Base-by-base conservation (phyloP, 2,888 invertebrate species). In the Dryobota labecula region DNA sequence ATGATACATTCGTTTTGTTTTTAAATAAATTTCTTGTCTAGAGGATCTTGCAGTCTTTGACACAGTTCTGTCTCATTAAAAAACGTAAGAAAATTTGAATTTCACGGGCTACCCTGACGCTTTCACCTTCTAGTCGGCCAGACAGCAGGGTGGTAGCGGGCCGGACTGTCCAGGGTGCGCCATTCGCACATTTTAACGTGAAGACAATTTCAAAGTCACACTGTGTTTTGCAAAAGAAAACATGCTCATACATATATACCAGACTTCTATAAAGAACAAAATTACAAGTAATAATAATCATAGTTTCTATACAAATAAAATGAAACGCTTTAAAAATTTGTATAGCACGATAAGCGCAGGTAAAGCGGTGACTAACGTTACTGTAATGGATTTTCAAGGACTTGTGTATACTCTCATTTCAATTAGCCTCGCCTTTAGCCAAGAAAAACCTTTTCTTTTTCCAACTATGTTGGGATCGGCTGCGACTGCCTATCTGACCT, bases 261-360 rank as follows among this genome's bases (percentile, higher is more conserved):
- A 13, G 27, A 18, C n/a, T 70, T 60, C 13, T 36, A 27, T 45
- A 47, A n/a, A 41, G 18, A 74, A 49, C 43, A 27, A 45, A 62
- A 57, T 57, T 63, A 47, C 9, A 47, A 20, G 11, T 58, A 36
- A 69, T 63, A 33, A n/a, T 6, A 63, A 58, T 38, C n/a, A 33
- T 53, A 47, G 41, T 63, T 75, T 63, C 70, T 69, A 1, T 63
- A 41, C 20, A 71, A 77, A 77, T 58, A 66, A 53, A 63, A 76
- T 30, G 33, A 47, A 53, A 71, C 57, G 53, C 56, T 76, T 66
- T 63, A n/a, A 41, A 43, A 77, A 63, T 71, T 71, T 9, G 54
- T 65, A 13, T 6, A 15, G 36, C 13, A 18, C 49, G 78, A 77
- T 77, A 77, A 77, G 72, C 27, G 13, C 41, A 57, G 20, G 76